Conservation (phyloP, 2,113 vertebrate species). For the Jaculus jaculus region DNA sequence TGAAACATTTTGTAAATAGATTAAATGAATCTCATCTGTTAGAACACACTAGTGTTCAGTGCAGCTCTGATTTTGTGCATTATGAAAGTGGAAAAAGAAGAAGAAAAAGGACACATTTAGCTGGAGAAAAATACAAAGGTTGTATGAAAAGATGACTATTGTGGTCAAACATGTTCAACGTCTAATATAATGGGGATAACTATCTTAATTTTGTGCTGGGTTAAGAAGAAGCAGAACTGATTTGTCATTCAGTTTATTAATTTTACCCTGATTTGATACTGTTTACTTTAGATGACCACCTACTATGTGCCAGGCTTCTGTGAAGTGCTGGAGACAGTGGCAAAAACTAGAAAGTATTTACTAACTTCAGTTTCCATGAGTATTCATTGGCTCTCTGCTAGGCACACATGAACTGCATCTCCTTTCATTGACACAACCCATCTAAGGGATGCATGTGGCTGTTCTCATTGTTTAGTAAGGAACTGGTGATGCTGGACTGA, state of each 20-base stretch:
- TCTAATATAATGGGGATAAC: neutral
- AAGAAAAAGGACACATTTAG: neutral
- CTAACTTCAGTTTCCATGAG: neutral
- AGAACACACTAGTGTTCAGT: conserved; percentile 14
- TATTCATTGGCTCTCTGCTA: neutral
- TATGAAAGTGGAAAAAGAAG: neutral
- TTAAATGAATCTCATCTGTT: conserved; percentile 57
- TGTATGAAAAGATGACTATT: neutral
- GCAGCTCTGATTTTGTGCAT: conserved; percentile 34
- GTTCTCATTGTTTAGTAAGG: neutral
- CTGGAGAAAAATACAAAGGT: conserved; percentile 16
- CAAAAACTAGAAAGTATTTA: neutral
- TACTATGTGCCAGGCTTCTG: neutral
- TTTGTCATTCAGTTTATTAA: neutral
- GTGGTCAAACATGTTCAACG: neutral
- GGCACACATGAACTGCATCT: neutral
- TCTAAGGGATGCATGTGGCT: neutral
- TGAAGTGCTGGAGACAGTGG: neutral
- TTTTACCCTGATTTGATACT: neutral
- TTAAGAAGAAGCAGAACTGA: neutral
- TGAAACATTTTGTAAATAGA: conserved; percentile 71
- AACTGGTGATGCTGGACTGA: neutral
- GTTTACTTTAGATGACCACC: neutral
- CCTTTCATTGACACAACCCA: neutral
- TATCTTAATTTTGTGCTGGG: neutral